Percentiles rank a stretch among this genome's conserved stretches.
Evolutionary conservation across 2,797 vertebrate genomes (phyloP).

Genomic region (Potorous gilbertii): DNA sequence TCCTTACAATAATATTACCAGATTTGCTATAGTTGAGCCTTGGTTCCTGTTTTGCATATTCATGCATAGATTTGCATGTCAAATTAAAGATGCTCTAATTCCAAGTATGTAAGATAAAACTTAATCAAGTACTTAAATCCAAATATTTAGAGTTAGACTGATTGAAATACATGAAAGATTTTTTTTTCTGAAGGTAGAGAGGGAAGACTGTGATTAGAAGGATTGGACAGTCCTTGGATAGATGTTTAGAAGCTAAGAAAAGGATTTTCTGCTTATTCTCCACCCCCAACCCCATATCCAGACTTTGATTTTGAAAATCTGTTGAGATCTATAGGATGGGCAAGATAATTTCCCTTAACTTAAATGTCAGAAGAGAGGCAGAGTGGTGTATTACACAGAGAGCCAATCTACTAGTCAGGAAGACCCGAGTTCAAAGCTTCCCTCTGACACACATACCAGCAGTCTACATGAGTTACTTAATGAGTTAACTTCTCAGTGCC

Average conservation of each 20-base stretch:
- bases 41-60: conserved; percentile 68
- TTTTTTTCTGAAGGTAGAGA: neutral
- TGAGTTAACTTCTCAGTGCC: neutral
- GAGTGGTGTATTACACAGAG: neutral
- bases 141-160: conserved; percentile 48
- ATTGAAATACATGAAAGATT: neutral
- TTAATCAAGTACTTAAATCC: conserved; percentile 74
- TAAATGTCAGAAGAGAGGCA: neutral
- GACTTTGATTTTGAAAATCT: neutral
- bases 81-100: conserved; percentile 69
- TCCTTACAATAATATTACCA: conserved; percentile 56
- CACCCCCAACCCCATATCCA: neutral
- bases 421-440: neutral
- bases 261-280: neutral
- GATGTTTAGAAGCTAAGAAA: neutral
- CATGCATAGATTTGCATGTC: conserved; percentile 74
- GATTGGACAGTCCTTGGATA: neutral
- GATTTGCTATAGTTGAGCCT: conserved; percentile 62
- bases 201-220: neutral
- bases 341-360: neutral
- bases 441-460: neutral
- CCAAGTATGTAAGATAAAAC: conserved; percentile 68
- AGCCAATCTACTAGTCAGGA: neutral
- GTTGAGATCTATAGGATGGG: neutral
- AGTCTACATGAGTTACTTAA: neutral